Evolutionary conservation across 92 coral and sea anemone genomes (phyloP), one percentile per base, ranked within the genome.

Genomic region (Epizoanthus fatuus): DNA sequence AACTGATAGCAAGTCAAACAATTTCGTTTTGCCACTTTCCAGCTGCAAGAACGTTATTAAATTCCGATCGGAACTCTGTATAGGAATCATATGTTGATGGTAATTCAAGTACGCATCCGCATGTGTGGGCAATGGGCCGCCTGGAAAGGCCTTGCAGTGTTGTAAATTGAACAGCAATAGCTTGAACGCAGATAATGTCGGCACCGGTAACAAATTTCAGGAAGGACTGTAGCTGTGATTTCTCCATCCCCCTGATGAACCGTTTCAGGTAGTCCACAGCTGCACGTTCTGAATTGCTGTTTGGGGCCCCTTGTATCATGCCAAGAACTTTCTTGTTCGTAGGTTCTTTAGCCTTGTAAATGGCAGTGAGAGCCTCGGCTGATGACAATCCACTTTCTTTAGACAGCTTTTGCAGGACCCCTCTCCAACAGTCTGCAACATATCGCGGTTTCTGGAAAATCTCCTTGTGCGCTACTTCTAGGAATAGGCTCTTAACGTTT

Each of bases 21-120:
- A 22, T 22, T 22, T 84, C 87, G 29, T 84, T 89, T 65, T 89
- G 93, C 90, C 93, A 89, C 17, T 84, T 89, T 63, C 49, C 93
- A 25, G 67, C 70, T 13, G 75, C 81, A 57, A 89, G 72, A 7
- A 84, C 72, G 81, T 89, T 84, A 7, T 86, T 84, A 64, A 89
- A 84, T 76, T 84, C 92, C 44, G 80, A 64, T 42, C 92, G 92
- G 73, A 89, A 89, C 73, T 89, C 93, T 79, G 90, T 57, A 82
- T 85, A 79, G 66, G 71, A 79, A 76, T 79, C 93, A 65, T 89
- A 89, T n/a, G 92, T 89, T 69, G 84, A 81, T 54, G 91, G 91
- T 52, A 88, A 58, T 72, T 88, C 91, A 12, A 88, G 88, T 40
- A 82, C 78, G 76, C 83, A 88, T 49, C 91, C 88, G 51, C 91